Conservation (phyloP, 92 coral and sea anemone genomes). For the Montipora capitata region DNA sequence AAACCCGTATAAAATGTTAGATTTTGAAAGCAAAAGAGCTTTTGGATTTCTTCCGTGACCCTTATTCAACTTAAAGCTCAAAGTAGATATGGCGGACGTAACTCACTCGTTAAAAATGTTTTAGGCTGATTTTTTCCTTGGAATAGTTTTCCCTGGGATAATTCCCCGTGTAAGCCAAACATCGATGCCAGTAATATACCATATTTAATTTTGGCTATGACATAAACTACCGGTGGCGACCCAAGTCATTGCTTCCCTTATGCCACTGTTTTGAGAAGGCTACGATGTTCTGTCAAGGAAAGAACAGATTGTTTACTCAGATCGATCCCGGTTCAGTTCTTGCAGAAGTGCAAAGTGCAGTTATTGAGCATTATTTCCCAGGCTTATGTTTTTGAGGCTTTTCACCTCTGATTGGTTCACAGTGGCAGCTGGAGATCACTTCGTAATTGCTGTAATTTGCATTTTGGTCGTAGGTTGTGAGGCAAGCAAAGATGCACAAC, state of each 20-base stretch:
- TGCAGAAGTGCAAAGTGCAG: conserved; percentile 26
- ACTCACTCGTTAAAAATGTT: neutral
- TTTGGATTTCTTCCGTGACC: too few relatives aligned
- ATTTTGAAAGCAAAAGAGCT: neutral
- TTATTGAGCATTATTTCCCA: conserved; percentile 25
- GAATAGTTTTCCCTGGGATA: neutral
- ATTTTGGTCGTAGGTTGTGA: conserved; percentile 70
- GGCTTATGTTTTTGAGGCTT: conserved; percentile 27
- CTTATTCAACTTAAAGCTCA: too few relatives aligned
- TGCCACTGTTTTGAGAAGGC: neutral
- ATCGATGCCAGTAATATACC: neutral
- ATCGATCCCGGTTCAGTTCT: conserved; percentile 12
- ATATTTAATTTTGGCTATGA: neutral
- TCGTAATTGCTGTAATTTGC: conserved; percentile 57
- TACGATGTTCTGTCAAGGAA: neutral
- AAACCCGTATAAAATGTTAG: neutral
- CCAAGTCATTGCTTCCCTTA: neutral
- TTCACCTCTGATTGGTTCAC: conserved; percentile 58
- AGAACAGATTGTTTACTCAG: conserved; percentile 13
- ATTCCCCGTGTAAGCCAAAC: neutral
- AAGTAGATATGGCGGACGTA: too few relatives aligned
- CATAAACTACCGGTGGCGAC: neutral
- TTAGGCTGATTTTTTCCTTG: neutral
- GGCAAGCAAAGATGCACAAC: conserved; percentile 47
- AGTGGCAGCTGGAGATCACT: conserved; percentile 81